These are phyloP conservation scores for Pheosia gnoma DNA, from an alignment of 2,888 invertebrate genomes.

Conservation along the genomic window DNA sequence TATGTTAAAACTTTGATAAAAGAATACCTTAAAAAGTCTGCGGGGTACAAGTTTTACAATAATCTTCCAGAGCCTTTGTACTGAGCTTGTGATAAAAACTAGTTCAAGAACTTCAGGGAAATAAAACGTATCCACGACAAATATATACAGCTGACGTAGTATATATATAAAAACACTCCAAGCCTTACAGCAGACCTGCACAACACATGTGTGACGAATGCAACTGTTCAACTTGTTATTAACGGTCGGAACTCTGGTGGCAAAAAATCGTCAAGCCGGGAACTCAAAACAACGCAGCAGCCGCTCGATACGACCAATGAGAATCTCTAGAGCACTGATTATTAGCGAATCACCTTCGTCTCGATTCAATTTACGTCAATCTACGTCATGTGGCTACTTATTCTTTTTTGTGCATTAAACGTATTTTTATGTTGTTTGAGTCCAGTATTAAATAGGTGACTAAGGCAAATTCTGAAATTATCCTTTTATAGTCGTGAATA, in stretches of 20 bases:
- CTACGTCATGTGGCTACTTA: too few species aligned
- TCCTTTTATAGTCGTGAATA: background rate
- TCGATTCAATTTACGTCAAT: too few species aligned
- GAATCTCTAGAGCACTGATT: conserved; percentile 40
- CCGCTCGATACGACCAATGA: conserved; percentile 41
- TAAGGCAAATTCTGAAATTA: too few species aligned
- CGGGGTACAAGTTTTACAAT: conserved; percentile 6
- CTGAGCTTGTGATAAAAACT: conserved; percentile 2
- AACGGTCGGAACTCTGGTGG: conserved; percentile 41
- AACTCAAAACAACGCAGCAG: conserved; percentile 40
- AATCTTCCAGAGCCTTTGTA: conserved; percentile 7
- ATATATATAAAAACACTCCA: background rate
- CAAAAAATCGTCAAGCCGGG: conserved; percentile 52
- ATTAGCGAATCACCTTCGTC: too few species aligned
- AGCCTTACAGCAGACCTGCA: conserved; percentile 15
- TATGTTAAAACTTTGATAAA: background rate
- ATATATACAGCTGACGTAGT: background rate
- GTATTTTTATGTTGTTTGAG: too few species aligned
- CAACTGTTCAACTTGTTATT: conserved; percentile 46
- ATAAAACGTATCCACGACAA: background rate
- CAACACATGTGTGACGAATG: conserved; percentile 37
- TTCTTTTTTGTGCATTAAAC: too few species aligned
- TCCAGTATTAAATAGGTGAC: too few species aligned
- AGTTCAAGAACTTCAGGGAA: conserved; percentile 7
- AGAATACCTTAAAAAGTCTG: background rate